Percentiles rank a stretch among this genome's conserved stretches.
Evolutionary conservation across 2,797 vertebrate species (phyloP).

Genomic region (Myotis daubentonii): DNA sequence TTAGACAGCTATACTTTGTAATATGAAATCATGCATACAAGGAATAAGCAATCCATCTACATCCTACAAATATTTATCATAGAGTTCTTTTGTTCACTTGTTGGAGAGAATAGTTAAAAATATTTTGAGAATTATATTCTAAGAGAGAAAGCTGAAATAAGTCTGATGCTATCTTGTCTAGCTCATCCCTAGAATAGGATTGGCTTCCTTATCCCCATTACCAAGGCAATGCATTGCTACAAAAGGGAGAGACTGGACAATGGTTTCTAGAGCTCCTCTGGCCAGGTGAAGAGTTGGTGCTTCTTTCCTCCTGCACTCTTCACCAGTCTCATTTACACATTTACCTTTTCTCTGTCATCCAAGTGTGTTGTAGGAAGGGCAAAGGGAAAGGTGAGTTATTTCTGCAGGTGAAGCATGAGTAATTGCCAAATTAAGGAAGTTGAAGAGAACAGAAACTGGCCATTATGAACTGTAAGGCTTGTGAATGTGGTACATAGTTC

Average conservation of each 20-base stretch:
- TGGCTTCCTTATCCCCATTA: not conserved
- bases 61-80: constrained; percentile 5
- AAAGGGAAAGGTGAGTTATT: not conserved
- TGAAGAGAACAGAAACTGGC: constrained; percentile 12
- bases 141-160: not conserved
- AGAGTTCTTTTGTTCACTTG: constrained; percentile 33
- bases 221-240: not conserved
- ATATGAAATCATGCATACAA: not conserved
- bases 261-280: not conserved
- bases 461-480: not conserved
- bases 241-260: not conserved
- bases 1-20: not conserved
- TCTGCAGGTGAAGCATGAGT: not conserved
- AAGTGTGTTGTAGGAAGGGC: not conserved
- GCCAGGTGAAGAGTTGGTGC: not conserved
- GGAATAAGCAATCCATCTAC: not conserved
- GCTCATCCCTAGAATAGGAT: not conserved
- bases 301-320: not conserved
- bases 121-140: constrained; percentile 47
- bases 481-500: not conserved
- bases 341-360: not conserved
- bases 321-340: not conserved
- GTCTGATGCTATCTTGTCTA: not conserved
- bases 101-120: not conserved
- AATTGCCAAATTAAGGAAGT: not conserved